Evolutionary conservation across 1,140 invertebrate genomes (phyloP), one percentile per base, ranked within the genome.

Genomic region (Lucilia sericata): DNA sequence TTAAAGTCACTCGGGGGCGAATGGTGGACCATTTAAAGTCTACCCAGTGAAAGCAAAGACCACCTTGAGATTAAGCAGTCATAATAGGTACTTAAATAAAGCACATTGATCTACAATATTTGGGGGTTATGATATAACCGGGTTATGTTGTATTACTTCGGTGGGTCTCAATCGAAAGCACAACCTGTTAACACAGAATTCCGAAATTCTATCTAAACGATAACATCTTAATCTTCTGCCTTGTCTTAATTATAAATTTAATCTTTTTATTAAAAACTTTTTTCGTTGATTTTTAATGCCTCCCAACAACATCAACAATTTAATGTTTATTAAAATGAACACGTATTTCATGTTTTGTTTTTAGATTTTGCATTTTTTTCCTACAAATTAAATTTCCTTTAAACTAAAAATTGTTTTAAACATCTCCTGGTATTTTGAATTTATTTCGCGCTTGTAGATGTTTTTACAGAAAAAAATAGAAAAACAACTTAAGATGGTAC

Each of bases 301-400:
- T 60, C 14, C 55, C 55, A 60, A 60, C 55, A 60, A 60, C 55
- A 60, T 60, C 7, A 70, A 21, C 65, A 70, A 70, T 70, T 70
- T 70, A 70, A 70, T 70, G 65, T 70, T 70, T 70, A 21, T 70
- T 70, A 70, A 70, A 70, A 21, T 70, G 65, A 70, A 70, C 65
- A 70, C 65, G 65, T 70, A 70, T 70, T 70, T 70, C 65, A 70
- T 70, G 65, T 70, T 70, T 70, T 70, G n/a, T 70, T 70, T 65
- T 49, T 55, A 70, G 65, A 70, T 70, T 70, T 21, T 70, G 55
- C 14, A 60, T 60, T n/a, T 60, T 60, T 60, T 60, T 60, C 14
- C 7, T 4, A 7, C n/a, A 70, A 70, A 21, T 70, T 70, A 70
- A 70, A 70, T 70, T 25, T 70, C 65, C 55, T 60, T n/a, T 60